phyloP scores from a whole-genome alignment of 2,888 invertebrate genomes.

The Sinodicranocentrus sp. region DNA sequence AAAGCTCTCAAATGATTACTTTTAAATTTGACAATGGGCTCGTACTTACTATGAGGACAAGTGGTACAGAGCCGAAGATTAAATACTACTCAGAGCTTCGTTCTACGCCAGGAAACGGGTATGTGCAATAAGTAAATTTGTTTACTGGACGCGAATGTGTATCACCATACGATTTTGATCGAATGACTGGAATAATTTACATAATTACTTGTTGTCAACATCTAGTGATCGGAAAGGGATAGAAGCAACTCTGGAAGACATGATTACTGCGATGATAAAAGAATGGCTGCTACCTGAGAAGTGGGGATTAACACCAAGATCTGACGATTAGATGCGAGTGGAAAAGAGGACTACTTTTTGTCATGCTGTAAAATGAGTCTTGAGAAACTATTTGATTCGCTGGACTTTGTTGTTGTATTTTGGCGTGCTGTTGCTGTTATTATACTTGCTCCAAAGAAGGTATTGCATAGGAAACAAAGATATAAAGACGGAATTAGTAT shows the following conservation, averaged over 20 bases:
- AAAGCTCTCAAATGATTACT: constrained; percentile 93
- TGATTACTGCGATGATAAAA: constrained; percentile 87
- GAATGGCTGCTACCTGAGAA: constrained; percentile 89
- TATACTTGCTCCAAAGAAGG: neutral
- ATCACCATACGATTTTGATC: too few relatives aligned
- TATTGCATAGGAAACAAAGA: constrained; percentile 6
- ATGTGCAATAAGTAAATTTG: too few relatives aligned
- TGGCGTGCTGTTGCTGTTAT: too few relatives aligned
- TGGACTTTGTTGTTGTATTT: too few relatives aligned
- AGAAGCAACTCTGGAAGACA: constrained; percentile 83
- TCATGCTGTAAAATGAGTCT: neutral
- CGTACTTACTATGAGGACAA: constrained; percentile 93
- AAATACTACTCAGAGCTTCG: constrained; percentile 98
- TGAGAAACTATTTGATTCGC: too few relatives aligned
- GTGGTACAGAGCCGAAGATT: constrained; percentile 99
- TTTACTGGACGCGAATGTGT: too few relatives aligned
- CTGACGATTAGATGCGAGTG: constrained; percentile 26
- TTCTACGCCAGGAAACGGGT: constrained; percentile 84
- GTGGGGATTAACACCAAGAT: constrained; percentile 82
- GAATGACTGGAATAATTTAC: too few relatives aligned
- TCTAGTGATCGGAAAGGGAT: constrained; percentile 85
- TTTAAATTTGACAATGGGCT: constrained; percentile 93
- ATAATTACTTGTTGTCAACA: neutral
- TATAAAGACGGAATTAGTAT: constrained; percentile 18
- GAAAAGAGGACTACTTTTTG: neutral